Evolutionary conservation across 2,888 invertebrate genomes (phyloP), one percentile per base, ranked within the genome.

Genomic region (Drosophila neonasuta): DNA sequence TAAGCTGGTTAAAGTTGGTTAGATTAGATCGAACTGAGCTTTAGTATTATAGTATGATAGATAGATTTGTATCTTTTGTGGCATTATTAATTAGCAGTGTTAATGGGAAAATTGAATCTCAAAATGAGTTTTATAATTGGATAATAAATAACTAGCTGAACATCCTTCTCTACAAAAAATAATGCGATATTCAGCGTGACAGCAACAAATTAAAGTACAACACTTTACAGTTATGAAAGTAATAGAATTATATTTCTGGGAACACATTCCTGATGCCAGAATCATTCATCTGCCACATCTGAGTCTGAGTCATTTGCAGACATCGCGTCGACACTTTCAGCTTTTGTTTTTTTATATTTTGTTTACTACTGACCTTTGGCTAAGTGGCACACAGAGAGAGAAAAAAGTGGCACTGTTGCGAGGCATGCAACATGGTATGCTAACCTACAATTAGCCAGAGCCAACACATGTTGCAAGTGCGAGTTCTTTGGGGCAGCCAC

Each of bases 391-490:
- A 67, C 52, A 52, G 10, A 44, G 54, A 11, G 32, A 8, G 30
- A 48, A 13, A 62, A 67, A 61, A 68, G 55, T 68, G 64, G 72
- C 74, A 72, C 77, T 41, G 68, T 63, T 68, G 24, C 51, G 42
- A 30, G 39, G 41, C 45, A 52, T 59, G 63, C 56, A 54, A 60
- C 4, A 10, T 56, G 69, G 66, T 56, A 66, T 74, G 77, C 74
- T 82, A 82, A 82, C 79, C 82, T 85, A 85, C 79, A 83, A 87
- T 83, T 82, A 79, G 87, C 61, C 17, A 62, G 54, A 24, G 51
- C 59, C 36, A 68, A 59, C 85, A 87, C 71, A 70, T 87, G 86
- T 80, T 59, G 68, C 60, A 51, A 57, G 52, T 50, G 69, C 39
- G 36, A 20, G 45, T 29, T 50, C 29, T 20, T 41, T 55, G 46